phyloP scores from a whole-genome alignment of 2,113 vertebrate genomes.

The Deroptyus accipitrinus region DNA sequence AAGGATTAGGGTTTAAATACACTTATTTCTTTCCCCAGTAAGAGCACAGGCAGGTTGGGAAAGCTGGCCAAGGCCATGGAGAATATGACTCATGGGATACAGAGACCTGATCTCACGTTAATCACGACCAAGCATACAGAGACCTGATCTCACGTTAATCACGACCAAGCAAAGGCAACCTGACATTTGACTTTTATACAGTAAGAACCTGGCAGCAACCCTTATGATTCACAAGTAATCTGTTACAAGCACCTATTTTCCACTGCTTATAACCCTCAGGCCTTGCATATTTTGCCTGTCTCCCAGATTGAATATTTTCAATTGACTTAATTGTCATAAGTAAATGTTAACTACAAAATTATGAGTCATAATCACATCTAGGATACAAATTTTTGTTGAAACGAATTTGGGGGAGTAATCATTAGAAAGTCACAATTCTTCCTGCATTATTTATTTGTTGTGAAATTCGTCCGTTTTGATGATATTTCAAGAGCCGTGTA shows the following conservation, averaged over 20 bases:
- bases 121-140: not conserved
- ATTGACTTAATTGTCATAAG: not conserved
- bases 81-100: not conserved
- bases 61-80: not conserved
- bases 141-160: not conserved
- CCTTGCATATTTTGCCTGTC: not conserved
- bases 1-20: not conserved
- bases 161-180: not conserved
- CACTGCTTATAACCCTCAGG: not conserved
- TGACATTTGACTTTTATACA: not conserved
- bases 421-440: not conserved
- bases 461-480: not conserved
- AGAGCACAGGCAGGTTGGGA: not conserved
- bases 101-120: not conserved
- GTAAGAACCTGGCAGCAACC: conserved; percentile 2
- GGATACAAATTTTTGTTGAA: not conserved
- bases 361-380: not conserved
- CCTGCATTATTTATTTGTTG: not conserved
- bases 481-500: not conserved
- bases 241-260: not conserved
- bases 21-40: not conserved
- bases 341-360: not conserved
- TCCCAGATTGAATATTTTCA: not conserved
- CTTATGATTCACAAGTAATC: not conserved
- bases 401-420: not conserved